A percentile compares a stretch with the other conserved stretches of the same genome.
Evolutionary conservation across 2,113 vertebrate species (phyloP).

Genomic region (Bubalus kerabau): DNA sequence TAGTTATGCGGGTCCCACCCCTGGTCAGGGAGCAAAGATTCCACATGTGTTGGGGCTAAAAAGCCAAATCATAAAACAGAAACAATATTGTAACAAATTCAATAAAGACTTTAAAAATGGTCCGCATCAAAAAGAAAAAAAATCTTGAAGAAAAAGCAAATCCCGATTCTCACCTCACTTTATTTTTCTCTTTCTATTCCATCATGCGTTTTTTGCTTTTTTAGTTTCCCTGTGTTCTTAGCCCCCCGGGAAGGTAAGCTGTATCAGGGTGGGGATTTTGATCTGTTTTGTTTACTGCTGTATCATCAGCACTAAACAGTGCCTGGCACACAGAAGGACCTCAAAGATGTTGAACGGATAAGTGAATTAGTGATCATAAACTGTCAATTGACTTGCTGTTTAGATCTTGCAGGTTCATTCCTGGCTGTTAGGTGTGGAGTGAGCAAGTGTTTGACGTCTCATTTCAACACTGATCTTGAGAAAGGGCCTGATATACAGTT

Average conservation of each 20-base stretch:
- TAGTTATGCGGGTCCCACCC: neutral
- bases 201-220: neutral
- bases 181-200: too few relatives aligned
- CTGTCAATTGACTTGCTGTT: neutral
- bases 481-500: neutral
- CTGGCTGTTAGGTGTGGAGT: neutral
- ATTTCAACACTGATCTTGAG: neutral
- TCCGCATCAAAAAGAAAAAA: neutral
- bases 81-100: neutral
- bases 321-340: neutral
- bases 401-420: neutral
- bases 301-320: neutral
- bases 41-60: neutral
- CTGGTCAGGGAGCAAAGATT: neutral
- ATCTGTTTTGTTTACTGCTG: neutral
- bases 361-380: neutral
- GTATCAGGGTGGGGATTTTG: rapidly evolving
- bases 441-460: neutral
- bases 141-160: neutral
- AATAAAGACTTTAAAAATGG: neutral
- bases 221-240: neutral
- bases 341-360: neutral
- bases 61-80: neutral
- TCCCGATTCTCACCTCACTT: neutral
- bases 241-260: neutral